Evolutionary conservation across 2,113 vertebrate genomes (phyloP), one percentile per base, ranked within the genome.

Genomic region (Sitta europaea): DNA sequence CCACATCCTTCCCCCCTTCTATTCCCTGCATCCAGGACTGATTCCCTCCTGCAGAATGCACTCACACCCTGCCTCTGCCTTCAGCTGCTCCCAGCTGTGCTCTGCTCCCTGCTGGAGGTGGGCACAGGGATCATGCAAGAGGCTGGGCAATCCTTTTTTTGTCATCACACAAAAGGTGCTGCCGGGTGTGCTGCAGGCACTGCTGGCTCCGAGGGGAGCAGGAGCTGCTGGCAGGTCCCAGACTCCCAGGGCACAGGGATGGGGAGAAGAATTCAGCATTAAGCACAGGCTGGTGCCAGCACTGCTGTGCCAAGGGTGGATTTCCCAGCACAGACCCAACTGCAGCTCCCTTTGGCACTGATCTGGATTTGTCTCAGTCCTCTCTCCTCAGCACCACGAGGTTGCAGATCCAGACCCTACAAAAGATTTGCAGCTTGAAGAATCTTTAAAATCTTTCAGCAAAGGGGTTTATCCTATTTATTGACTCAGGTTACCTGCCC

Each of bases 1-100:
- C 35, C 51, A 5, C 20, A 33, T n/a, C 71, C 2, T 0, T 33
- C 27, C 14, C 5, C 19, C 58, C 1, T 0, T 31, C 33, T 35
- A 2, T 10, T 35, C 47, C 66, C 10, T 40, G 40, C 66, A 65
- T 35, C 27, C 81, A 57, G 53, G 42, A 9, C 33, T 2, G 3
- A 23, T 27, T 74, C 35, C 85, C 51, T 20, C n/a, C 66, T 28
- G 58, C 74, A 77, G 72, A 74, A 71, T 2, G 3, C 25, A 12
- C 20, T 90, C 71, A 2, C 42, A 51, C 80, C n/a, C 90, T 70
- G 20, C 31, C 42, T n/a, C 45, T 73, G 31, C 19, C 40, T 31
- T 24, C 81, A 28, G 67, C 59, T 65, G 73, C 11, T 94, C 77
- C 18, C 58, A 54, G 1, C 24, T 2, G 5, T 11, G 31, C 65